Percentiles rank a stretch among this genome's conserved stretches.
Evolutionary conservation across 2,113 vertebrate genomes (phyloP).

Genomic region (Bucco capensis): DNA sequence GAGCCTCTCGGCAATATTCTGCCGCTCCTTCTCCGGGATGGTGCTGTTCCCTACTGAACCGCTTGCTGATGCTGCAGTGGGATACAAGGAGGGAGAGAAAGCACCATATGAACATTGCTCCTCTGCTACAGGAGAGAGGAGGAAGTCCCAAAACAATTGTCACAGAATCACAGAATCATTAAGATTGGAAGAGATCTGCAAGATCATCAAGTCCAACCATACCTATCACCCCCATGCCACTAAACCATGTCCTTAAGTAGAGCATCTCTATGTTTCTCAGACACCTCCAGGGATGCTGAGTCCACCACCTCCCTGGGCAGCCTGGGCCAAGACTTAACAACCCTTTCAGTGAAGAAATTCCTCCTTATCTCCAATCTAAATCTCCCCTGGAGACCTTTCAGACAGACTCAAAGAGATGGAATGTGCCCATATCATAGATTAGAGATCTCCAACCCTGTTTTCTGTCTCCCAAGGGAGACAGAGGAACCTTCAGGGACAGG

Average conservation of each 20-base stretch:
- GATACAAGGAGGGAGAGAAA: neutral
- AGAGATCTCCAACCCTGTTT: neutral
- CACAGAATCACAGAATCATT: too few species aligned
- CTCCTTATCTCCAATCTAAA: too few species aligned
- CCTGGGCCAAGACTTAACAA: too few species aligned
- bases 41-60: constrained; percentile 74
- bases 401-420: neutral
- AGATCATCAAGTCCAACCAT: too few species aligned
- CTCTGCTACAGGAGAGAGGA: neutral
- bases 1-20: constrained; percentile 93
- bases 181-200: too few species aligned
- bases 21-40: constrained; percentile 94
- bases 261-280: too few species aligned
- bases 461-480: neutral
- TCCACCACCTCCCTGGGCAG: too few species aligned
- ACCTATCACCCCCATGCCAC: too few species aligned
- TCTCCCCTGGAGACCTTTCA: too few species aligned
- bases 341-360: too few species aligned
- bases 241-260: too few species aligned
- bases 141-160: neutral
- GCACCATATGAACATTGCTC: neutral
- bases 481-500: neutral
- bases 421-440: neutral
- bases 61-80: constrained; percentile 62
- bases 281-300: too few species aligned